Evolutionary conservation across 2,797 vertebrate genomes (phyloP).

Genomic region (Synanceia verrucosa): DNA sequence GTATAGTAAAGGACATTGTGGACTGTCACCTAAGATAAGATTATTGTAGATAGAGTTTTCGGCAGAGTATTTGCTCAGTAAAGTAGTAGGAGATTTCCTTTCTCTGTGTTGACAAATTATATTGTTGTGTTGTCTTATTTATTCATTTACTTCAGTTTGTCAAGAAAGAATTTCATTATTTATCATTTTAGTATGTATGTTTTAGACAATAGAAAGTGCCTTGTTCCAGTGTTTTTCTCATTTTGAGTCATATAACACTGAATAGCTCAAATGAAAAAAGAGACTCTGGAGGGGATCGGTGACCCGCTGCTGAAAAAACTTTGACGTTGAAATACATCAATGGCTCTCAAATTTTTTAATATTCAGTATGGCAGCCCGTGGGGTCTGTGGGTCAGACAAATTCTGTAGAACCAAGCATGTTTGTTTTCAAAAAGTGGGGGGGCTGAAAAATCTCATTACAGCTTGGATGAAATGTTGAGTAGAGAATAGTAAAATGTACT

Average conservation of each 20-base stretch:
- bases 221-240: too few species aligned
- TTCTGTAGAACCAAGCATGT: background rate
- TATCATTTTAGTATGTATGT: background rate
- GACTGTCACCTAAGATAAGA: background rate
- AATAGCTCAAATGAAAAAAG: too few species aligned
- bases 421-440: background rate
- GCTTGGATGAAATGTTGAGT: slow-evolving; percentile 30
- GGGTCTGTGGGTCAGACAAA: background rate
- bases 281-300: too few species aligned
- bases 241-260: too few species aligned
- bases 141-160: background rate
- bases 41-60: background rate
- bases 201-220: too few species aligned
- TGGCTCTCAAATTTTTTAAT: too few species aligned
- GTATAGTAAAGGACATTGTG: background rate
- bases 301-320: too few species aligned
- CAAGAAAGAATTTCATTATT: background rate
- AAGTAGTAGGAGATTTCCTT: too few species aligned
- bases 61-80: background rate
- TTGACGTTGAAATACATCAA: too few species aligned
- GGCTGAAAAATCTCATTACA: slow-evolving; percentile 29
- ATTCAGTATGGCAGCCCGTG: background rate
- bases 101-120: too few species aligned
- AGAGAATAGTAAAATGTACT: background rate
- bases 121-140: background rate